These are phyloP conservation scores for Pseudonaja textilis DNA, from an alignment of 2,113 vertebrate genomes.

Conservation along the genomic window DNA sequence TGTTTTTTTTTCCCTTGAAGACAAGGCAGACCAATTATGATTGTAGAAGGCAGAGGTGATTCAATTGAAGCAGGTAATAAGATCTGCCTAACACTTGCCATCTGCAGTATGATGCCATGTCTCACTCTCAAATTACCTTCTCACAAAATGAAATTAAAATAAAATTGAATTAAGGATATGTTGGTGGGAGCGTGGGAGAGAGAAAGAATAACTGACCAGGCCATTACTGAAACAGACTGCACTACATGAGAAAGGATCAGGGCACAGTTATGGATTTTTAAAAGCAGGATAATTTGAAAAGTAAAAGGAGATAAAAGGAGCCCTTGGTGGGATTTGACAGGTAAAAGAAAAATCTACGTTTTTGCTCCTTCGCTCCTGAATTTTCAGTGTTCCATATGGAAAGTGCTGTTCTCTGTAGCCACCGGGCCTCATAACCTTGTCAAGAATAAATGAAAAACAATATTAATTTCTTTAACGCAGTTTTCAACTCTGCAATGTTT, in stretches of 20 bases:
- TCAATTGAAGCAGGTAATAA: conserved; percentile 49
- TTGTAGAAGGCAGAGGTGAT: conserved; percentile 29
- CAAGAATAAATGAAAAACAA: neutral
- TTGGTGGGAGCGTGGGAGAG: conserved; percentile 15
- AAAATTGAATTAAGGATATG: conserved; percentile 47
- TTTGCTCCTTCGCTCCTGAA: neutral
- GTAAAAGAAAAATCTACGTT: neutral
- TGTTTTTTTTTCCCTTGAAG: conserved; percentile 4
- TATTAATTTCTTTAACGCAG: neutral
- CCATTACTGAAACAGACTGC: neutral
- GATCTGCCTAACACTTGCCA: conserved; percentile 40
- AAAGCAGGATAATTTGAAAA: conserved; percentile 23
- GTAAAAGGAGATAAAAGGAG: neutral
- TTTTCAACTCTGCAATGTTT: neutral
- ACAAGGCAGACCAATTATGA: conserved; percentile 24
- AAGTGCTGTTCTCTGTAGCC: neutral
- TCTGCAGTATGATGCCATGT: conserved; percentile 25
- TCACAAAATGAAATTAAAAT: conserved; percentile 46
- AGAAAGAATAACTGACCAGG: neutral
- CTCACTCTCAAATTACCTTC: conserved; percentile 44
- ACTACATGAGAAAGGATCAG: neutral
- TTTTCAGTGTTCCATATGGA: neutral
- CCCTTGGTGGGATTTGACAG: neutral
- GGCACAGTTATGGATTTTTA: neutral
- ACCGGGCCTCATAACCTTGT: neutral